Percentiles rank a stretch among this genome's conserved stretches.
These are phyloP conservation scores for Catocala sponsa DNA, from an alignment of 2,888 invertebrate species.

Conservation along the genomic window DNA sequence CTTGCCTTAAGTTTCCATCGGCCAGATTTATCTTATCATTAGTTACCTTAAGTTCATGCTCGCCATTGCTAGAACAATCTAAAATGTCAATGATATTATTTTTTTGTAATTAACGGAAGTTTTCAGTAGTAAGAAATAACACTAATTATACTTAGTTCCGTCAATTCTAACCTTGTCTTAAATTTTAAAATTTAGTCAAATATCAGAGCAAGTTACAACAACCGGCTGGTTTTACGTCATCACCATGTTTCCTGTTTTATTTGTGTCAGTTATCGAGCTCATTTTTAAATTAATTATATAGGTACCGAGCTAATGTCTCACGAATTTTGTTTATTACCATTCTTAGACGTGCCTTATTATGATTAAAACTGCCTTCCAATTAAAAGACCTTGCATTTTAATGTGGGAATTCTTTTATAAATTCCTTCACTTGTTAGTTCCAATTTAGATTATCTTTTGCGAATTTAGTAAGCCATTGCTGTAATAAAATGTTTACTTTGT, in stretches of 20 bases:
- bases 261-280: constrained; percentile 46
- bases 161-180: constrained; percentile 37
- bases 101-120: constrained; percentile 15
- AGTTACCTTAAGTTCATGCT: constrained; percentile 4
- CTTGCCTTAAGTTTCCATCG: constrained; percentile 22
- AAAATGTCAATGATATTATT: neutral
- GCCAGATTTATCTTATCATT: neutral
- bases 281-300: constrained; percentile 48
- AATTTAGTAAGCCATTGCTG: constrained; percentile 63
- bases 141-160: constrained; percentile 15
- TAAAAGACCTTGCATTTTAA: constrained; percentile 74
- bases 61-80: constrained; percentile 4
- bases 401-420: constrained; percentile 76
- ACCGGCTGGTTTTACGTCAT: constrained; percentile 39
- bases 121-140: constrained; percentile 17
- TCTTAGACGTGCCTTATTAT: constrained; percentile 49
- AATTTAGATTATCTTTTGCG: constrained; percentile 72
- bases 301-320: constrained; percentile 41
- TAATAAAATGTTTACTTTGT: constrained; percentile 61
- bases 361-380: constrained; percentile 45
- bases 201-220: constrained; percentile 26
- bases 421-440: constrained; percentile 65
- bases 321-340: constrained; percentile 43
- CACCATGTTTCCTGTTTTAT: constrained; percentile 43
- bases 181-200: constrained; percentile 25